These are phyloP conservation scores for Malurus cyaneus DNA, from an alignment of 2,113 vertebrate genomes.

Conservation along the genomic window DNA sequence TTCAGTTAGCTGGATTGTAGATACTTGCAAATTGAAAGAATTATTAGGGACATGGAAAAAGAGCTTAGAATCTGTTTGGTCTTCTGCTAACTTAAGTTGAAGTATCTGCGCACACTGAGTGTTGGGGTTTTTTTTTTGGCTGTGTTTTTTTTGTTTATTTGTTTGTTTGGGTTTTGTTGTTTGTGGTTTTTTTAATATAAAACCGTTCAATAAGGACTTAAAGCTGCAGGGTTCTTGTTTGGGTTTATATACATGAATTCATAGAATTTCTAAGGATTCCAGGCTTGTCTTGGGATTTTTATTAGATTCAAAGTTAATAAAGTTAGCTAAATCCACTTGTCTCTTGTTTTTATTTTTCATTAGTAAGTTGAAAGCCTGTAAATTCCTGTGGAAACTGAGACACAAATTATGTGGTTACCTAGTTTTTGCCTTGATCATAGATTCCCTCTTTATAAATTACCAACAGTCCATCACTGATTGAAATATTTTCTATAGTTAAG, in stretches of 20 bases:
- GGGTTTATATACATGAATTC: slow-evolving; percentile 82
- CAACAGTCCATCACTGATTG: slow-evolving; percentile 78
- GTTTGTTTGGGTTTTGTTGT: not conserved
- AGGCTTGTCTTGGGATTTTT: slow-evolving; percentile 89
- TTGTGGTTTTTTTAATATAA: slow-evolving; percentile 58
- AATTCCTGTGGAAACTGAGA: slow-evolving; percentile 75
- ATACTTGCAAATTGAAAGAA: slow-evolving; percentile 90
- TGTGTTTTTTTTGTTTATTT: not conserved
- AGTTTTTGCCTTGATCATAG: slow-evolving; percentile 74
- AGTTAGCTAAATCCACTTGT: slow-evolving; percentile 93
- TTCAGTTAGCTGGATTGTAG: slow-evolving; percentile 92
- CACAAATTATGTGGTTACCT: slow-evolving; percentile 66
- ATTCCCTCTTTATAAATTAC: slow-evolving; percentile 71
- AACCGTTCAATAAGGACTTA: slow-evolving; percentile 83
- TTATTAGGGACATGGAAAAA: slow-evolving; percentile 72
- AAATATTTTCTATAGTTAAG: slow-evolving; percentile 78
- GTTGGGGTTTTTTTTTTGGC: not conserved
- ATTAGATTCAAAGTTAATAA: slow-evolving; percentile 98
- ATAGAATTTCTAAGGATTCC: slow-evolving; percentile 85
- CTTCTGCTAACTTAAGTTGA: slow-evolving; percentile 83
- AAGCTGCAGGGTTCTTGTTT: slow-evolving; percentile 75
- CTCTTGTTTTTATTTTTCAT: slow-evolving; percentile 77
- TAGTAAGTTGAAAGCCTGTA: slow-evolving; percentile 72
- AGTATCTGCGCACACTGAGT: slow-evolving; percentile 82
- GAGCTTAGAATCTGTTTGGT: slow-evolving; percentile 68